Evolutionary conservation across 2,797 vertebrate species (phyloP).

Genomic region (Sciaenops ocellatus): DNA sequence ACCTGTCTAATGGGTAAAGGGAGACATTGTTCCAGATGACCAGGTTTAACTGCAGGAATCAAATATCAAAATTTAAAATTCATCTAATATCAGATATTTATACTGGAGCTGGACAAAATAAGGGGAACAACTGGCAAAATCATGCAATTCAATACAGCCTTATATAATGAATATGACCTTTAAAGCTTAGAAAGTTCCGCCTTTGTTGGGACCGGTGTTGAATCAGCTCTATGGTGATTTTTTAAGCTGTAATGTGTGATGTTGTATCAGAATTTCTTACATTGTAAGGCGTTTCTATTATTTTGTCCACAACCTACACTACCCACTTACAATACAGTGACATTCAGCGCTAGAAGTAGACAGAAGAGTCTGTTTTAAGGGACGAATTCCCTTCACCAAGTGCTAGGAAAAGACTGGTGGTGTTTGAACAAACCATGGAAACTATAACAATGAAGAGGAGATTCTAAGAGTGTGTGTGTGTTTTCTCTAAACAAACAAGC

Average conservation of each 20-base stretch:
- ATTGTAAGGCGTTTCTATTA: not conserved
- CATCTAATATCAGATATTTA: not conserved
- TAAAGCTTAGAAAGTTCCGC: not conserved
- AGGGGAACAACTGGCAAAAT: not conserved
- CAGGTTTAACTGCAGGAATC: not conserved
- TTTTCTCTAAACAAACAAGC: slow-evolving; percentile 68
- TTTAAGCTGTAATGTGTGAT: not conserved
- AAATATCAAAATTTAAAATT: too few species aligned
- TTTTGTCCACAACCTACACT: not conserved
- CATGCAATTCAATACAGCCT: not conserved
- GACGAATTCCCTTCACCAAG: slow-evolving; percentile 41
- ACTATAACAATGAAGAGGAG: slow-evolving; percentile 66
- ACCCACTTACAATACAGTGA: not conserved
- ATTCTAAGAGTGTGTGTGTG: slow-evolving; percentile 29
- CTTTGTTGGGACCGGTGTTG: not conserved
- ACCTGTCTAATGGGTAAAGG: not conserved
- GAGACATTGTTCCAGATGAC: not conserved
- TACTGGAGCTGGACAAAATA: not conserved
- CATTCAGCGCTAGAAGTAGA: slow-evolving; percentile 3
- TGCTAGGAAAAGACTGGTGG: slow-evolving; percentile 48
- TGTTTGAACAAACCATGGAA: slow-evolving; percentile 72
- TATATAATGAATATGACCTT: not conserved
- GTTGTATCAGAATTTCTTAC: not conserved
- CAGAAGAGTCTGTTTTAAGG: not conserved
- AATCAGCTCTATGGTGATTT: not conserved